Evolutionary conservation across 2,797 vertebrate species (phyloP), one percentile per base, ranked within the genome.

Genomic region (Sebastes jordani): DNA sequence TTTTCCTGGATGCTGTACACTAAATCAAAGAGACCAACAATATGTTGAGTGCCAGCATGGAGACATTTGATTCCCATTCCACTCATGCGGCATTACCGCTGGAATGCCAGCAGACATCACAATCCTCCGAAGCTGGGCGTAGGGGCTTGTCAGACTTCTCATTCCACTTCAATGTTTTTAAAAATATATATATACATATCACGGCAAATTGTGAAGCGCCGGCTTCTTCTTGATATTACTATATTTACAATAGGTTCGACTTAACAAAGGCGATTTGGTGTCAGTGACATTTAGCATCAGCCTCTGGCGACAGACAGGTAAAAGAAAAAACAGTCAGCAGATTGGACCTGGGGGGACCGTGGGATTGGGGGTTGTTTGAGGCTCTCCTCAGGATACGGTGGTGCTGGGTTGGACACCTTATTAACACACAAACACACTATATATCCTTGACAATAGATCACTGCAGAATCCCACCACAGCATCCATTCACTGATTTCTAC

Each of bases 251-350:
- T 75, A 82, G 91, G 82, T 89, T 92, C 88, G 93, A 93, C 86
- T 92, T 92, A 92, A 94, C 93, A 92, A 95, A 95, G 89, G 92
- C 81, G 83, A 93, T 94, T 93, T 90, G 88, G 91, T 97, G 97
- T 97, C 96, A 96, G 95, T 98, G 97, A 98, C 97, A 98, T 99
- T 98, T 97, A 98, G 94, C 93, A 93, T 96, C 95, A 97, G 97
- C 97, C 96, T 89, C 95, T 95, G 96, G 97, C 95, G 95, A 97
- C 95, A 96, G 96, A 97, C 95, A 96, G 96, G 97, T 97, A 97
- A 96, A 97, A 96, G 95, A 95, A 95, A 95, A 95, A 95, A 95
- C 95, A 96, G 97, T 97, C 97, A 97, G 97, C 97, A 97, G 95
- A 97, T 97, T 97, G 96, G 95, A 95, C 95, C 95, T 92, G 81